Evolutionary conservation across 2,797 vertebrate species (phyloP).

Genomic region (Falco biarmicus): DNA sequence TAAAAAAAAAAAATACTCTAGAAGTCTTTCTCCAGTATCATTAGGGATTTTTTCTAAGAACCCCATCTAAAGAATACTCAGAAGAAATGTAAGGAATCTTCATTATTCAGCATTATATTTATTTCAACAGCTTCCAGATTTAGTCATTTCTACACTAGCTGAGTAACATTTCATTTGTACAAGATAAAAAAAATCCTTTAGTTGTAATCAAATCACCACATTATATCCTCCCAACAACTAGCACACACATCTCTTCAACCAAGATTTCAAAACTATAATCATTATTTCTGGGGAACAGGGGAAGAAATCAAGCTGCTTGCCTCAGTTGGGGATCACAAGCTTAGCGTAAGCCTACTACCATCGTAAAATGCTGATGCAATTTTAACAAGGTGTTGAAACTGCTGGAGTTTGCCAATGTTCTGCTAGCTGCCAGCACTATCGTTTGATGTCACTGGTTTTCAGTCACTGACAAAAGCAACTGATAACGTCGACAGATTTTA

Average conservation of each 20-base stretch:
- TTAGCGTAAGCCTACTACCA: background rate
- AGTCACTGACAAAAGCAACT: slow-evolving; percentile 15
- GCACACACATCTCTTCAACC: background rate
- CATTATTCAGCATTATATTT: slow-evolving; percentile 51
- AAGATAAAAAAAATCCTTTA: background rate
- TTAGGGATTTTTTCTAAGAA: background rate
- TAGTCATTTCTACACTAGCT: slow-evolving; percentile 26
- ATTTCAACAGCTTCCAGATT: slow-evolving; percentile 33
- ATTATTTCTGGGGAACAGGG: background rate
- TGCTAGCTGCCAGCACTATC: slow-evolving; percentile 14
- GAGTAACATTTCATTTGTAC: slow-evolving; percentile 36
- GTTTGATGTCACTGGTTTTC: slow-evolving; percentile 54
- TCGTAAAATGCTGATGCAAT: slow-evolving; percentile 1
- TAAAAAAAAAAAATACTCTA: background rate
- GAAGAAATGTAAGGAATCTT: slow-evolving; percentile 36
- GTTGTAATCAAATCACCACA: slow-evolving; percentile 47
- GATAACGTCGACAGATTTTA: slow-evolving; percentile 5
- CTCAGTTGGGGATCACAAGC: background rate
- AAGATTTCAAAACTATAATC: background rate
- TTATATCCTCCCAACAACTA: slow-evolving; percentile 17
- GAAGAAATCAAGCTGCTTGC: slow-evolving; percentile 28
- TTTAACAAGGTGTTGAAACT: slow-evolving; percentile 33
- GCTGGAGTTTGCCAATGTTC: slow-evolving; percentile 35
- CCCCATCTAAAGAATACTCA: background rate
- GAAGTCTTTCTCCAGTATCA: background rate